Evolutionary conservation across 2,113 vertebrate genomes (phyloP).

Genomic region (Hemiscyllium ocellatum): DNA sequence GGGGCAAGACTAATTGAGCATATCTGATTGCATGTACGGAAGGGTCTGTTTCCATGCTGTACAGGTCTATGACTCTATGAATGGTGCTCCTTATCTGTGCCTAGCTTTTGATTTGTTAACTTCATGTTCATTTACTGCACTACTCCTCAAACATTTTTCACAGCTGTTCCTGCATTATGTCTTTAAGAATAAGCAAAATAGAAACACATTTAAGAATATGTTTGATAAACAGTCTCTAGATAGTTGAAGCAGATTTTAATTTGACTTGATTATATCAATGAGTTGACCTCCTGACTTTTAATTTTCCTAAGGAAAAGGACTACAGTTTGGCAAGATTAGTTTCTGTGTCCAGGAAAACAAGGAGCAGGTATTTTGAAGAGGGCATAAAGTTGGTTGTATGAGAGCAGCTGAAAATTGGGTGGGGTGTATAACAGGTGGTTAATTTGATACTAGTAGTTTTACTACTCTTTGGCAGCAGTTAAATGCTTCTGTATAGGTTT

Average conservation of each 20-base stretch:
- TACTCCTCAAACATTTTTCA: background rate
- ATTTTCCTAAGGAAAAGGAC: background rate
- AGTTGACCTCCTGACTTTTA: background rate
- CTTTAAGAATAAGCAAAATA: background rate
- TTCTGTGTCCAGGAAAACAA: background rate
- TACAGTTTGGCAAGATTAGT: background rate
- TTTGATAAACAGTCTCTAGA: background rate
- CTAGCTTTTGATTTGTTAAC: background rate
- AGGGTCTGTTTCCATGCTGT: no score
- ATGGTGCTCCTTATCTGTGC: background rate
- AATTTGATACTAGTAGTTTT: background rate
- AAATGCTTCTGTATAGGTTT: background rate
- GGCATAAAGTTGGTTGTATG: background rate
- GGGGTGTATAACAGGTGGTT: background rate
- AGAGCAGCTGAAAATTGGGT: background rate
- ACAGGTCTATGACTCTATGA: background rate
- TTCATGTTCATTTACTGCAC: background rate
- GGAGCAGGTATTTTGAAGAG: background rate
- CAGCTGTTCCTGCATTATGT: background rate
- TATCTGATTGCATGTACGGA: no score
- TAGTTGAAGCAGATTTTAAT: background rate
- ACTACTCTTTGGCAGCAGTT: background rate
- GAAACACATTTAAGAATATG: background rate
- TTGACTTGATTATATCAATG: background rate
- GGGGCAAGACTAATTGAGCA: no score